Conservation (phyloP, 2,113 vertebrate species). For the Microtus richardsoni region DNA sequence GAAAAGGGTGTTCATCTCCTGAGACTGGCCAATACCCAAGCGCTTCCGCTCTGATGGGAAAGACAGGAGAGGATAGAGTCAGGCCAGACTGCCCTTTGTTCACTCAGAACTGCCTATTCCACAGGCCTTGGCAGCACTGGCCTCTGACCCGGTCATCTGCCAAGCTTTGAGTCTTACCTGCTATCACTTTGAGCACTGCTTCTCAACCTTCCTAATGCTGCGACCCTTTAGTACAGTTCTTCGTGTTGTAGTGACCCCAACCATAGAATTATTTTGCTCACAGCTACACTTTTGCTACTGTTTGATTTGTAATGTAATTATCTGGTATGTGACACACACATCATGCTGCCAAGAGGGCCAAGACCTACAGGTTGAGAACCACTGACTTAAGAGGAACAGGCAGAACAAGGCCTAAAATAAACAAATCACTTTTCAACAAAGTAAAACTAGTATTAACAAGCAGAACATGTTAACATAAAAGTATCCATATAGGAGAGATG, state of each 20-base stretch:
- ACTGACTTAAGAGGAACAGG: neutral
- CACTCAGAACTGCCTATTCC: neutral
- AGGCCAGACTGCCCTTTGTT: neutral
- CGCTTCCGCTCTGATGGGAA: slow-evolving; percentile 93
- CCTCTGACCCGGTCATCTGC: neutral
- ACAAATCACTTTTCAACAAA: neutral
- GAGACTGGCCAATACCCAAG: slow-evolving; percentile 98
- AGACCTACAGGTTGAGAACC: neutral
- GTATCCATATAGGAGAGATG: neutral
- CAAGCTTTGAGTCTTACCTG: neutral
- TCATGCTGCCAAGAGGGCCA: neutral
- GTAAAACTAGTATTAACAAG: neutral
- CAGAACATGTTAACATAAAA: neutral
- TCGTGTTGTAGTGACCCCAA: neutral
- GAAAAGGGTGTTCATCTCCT: slow-evolving; percentile 99
- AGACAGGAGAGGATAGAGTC: neutral
- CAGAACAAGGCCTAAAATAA: neutral
- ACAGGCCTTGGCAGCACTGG: neutral
- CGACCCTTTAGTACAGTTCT: neutral
- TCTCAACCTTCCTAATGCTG: neutral
- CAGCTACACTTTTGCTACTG: neutral
- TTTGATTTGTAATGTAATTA: neutral
- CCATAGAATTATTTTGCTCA: neutral
- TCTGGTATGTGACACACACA: neutral
- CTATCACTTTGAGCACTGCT: neutral